These are phyloP conservation scores for Ophthalmolycus amberensis DNA, from an alignment of 2,113 vertebrate genomes.

Conservation along the genomic window DNA sequence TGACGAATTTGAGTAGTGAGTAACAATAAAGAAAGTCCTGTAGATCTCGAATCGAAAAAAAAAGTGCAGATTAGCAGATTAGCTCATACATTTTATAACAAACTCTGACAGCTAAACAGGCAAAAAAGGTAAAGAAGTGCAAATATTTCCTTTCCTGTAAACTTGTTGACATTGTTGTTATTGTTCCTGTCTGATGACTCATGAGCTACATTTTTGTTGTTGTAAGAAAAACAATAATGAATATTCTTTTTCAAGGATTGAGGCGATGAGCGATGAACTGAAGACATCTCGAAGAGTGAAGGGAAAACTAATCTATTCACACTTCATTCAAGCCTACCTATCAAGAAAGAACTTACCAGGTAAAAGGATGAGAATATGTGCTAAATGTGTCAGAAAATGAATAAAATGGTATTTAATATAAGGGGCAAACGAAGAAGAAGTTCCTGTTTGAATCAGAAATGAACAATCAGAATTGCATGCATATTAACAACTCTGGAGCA, in stretches of 20 bases:
- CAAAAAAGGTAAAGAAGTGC: background rate
- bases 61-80: background rate
- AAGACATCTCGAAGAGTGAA: background rate
- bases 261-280: constrained; percentile 23
- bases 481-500: background rate
- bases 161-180: background rate
- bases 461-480: background rate
- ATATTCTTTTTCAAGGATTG: constrained; percentile 23
- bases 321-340: constrained; percentile 59
- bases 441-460: background rate
- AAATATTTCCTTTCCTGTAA: background rate
- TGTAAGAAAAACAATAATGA: background rate
- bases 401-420: no score
- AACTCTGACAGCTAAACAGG: background rate
- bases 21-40: background rate
- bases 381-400: background rate
- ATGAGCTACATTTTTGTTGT: background rate
- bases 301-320: constrained; percentile 33
- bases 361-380: constrained; percentile 5
- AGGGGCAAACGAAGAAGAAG: background rate
- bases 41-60: background rate
- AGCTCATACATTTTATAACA: background rate
- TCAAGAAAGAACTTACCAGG: constrained; percentile 47
- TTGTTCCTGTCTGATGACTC: background rate
- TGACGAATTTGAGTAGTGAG: background rate